phyloP scores from a whole-genome alignment of 2,113 vertebrate genomes.

The Otis tarda region DNA sequence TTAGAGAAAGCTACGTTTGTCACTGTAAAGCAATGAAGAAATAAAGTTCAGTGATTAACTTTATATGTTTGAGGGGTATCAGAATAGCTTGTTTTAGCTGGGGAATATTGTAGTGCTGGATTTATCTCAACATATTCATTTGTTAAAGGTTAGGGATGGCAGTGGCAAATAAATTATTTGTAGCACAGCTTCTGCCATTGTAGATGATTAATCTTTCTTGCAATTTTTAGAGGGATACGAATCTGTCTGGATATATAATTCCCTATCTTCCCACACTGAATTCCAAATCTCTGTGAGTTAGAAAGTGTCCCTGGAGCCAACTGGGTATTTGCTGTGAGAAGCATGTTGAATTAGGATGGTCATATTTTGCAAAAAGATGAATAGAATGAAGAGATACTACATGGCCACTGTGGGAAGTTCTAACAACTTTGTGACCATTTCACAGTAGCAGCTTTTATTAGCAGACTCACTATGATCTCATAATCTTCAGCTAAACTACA shows the following conservation, averaged over 20 bases:
- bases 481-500: not conserved
- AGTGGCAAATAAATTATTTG: not conserved
- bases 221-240: not conserved
- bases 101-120: not conserved
- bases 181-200: not conserved
- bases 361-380: not conserved
- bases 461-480: not conserved
- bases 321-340: not conserved
- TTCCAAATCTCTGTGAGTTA: not conserved
- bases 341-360: not conserved
- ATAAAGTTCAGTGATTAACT: not conserved
- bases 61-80: not conserved
- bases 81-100: not conserved
- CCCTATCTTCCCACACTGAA: not conserved
- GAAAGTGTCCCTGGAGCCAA: not conserved
- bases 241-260: not conserved
- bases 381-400: not conserved
- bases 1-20: not conserved
- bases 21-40: not conserved
- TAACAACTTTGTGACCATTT: not conserved
- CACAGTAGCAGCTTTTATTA: not conserved
- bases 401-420: not conserved
- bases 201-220: not conserved
- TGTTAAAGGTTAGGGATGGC: not conserved
- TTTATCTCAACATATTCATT: not conserved